Conservation (phyloP, 2,888 invertebrate species). For the Tipula helvola region DNA sequence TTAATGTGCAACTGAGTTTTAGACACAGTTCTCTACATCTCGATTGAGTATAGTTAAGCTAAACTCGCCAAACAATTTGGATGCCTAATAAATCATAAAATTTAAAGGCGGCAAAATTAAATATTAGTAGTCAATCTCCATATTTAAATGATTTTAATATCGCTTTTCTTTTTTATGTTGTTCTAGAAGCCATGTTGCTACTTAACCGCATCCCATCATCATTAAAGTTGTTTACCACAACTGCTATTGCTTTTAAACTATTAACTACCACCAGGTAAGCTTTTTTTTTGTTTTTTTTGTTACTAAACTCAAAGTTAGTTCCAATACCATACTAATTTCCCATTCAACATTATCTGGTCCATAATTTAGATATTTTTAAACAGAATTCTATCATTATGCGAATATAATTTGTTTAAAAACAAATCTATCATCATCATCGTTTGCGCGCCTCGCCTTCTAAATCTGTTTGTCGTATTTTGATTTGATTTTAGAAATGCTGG, state of each 20-base stretch:
- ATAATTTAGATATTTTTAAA: neutral
- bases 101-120: no score
- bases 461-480: neutral
- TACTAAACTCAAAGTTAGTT: neutral
- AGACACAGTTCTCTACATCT: no score
- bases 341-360: neutral
- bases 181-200: neutral
- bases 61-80: no score
- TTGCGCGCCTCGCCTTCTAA: neutral
- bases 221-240: neutral
- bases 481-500: neutral
- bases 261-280: neutral
- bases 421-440: neutral
- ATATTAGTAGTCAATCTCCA: no score
- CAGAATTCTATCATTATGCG: neutral
- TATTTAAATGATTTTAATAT: neutral
- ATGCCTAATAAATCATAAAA: no score
- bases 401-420: neutral
- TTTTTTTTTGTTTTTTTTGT: neutral
- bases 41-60: no score
- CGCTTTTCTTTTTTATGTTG: neutral
- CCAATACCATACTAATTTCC: neutral
- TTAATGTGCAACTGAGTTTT: no score
- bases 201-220: neutral
- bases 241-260: slow-evolving; percentile 5